Evolutionary conservation across 2,113 vertebrate genomes (phyloP).

Genomic region (Meriones unguiculatus): DNA sequence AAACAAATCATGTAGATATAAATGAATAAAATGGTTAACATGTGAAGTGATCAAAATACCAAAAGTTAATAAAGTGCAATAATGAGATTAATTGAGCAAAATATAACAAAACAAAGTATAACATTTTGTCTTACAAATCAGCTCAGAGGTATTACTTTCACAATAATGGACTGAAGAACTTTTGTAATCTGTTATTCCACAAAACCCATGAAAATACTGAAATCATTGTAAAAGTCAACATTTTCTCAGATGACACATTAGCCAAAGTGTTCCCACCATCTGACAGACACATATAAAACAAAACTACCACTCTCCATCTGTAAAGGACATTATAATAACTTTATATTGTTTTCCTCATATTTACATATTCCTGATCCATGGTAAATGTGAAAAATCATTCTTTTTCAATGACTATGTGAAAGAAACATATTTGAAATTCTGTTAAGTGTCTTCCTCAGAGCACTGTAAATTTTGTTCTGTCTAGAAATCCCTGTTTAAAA

Average conservation of each 20-base stretch:
- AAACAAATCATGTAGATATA: not conserved
- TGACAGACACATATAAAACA: not conserved
- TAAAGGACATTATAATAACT: not conserved
- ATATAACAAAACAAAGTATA: not conserved
- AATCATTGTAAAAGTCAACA: conserved; percentile 20
- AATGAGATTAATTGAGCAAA: not conserved
- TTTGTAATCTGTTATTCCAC: not conserved
- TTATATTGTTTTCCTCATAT: not conserved
- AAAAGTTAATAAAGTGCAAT: not conserved
- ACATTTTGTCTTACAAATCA: not conserved
- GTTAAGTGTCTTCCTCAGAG: not conserved
- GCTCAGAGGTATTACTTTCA: not conserved
- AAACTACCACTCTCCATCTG: not conserved
- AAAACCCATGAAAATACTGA: not conserved
- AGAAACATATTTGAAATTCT: not conserved
- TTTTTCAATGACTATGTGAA: not conserved
- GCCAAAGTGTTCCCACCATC: not conserved
- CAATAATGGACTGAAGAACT: not conserved
- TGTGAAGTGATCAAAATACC: not conserved
- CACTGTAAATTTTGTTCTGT: not conserved
- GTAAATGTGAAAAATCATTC: not conserved
- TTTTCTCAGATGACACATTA: not conserved
- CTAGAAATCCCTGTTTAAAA: not conserved
- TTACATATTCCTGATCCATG: not conserved
- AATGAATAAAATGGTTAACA: conserved; percentile 2